Evolutionary conservation across 1,140 invertebrate species (phyloP), one percentile per base, ranked within the genome.

Genomic region (Venustaconcha ellipsiformis): DNA sequence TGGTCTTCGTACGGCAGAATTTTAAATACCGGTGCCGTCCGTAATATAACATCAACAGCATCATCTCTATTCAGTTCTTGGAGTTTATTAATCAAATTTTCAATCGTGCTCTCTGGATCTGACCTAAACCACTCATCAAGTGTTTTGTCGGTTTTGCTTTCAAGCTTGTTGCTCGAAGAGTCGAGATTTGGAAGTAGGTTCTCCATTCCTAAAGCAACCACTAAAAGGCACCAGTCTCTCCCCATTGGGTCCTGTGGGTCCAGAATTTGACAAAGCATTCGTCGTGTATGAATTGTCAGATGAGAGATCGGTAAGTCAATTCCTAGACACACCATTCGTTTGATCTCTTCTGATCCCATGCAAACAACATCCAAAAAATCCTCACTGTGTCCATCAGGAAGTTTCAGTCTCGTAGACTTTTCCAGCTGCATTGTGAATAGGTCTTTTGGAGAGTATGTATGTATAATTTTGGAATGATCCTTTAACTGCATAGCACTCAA

Each of bases 211-310:
- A 96, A 88, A 75, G 93, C 91, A 1, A 96, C 93, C 8, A 95
- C 95, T 55, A 96, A 87, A 71, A 96, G 90, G 87, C 94, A 95
- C 95, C 95, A 96, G 86, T 96, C 95, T 78, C 93, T 91, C 15
- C 95, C 95, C 84, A 95, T 93, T 4, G 92, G 91, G 86, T 96
- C 94, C 13, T 94, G 92, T 1, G 94, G 94, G 90, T 96, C 95
- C 17, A 96, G 89, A 70, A 95, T 88, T 30, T 92, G 88, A 70
- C 93, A 93, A 18, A 91, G 78, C 58, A 85, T 78, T 74, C 91
- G 89, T 37, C 91, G 85, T 1, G 91, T 87, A 67, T 92, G 87
- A n/a, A 92, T 83, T 15, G 91, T 88, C 37, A 93, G 84, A 76
- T 91, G 88, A 14, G 89, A 89, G 26, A 92, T 89, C 67, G 91